phyloP scores from a whole-genome alignment of 2,888 invertebrate genomes.

The Volucella bombylans region DNA sequence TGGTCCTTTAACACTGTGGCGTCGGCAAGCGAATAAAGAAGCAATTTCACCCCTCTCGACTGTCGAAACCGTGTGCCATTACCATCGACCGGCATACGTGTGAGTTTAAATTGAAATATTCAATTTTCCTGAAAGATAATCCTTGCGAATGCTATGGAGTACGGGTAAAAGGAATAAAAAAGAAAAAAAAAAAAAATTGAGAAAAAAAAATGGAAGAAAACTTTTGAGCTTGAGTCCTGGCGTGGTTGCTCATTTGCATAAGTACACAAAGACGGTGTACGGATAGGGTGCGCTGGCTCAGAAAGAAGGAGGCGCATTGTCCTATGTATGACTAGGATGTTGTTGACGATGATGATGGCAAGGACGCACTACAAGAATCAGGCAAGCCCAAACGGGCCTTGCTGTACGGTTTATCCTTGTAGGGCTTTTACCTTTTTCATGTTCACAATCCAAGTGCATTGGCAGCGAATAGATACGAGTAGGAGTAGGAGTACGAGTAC shows the following conservation, averaged over 20 bases:
- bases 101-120: constrained; percentile 74
- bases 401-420: constrained; percentile 52
- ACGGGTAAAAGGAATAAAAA: constrained; percentile 19
- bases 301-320: constrained; percentile 30
- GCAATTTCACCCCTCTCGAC: not conserved
- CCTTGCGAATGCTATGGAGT: constrained; percentile 26
- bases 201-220: constrained; percentile 1
- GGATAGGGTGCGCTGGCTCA: constrained; percentile 8
- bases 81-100: constrained; percentile 61
- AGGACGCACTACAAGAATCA: constrained; percentile 43
- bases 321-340: not conserved
- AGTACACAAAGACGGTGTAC: constrained; percentile 65
- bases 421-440: constrained; percentile 64
- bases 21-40: not conserved
- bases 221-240: constrained; percentile 52
- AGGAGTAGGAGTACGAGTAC: not conserved
- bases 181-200: constrained; percentile 7
- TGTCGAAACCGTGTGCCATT: not conserved
- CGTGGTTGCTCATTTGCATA: constrained; percentile 70
- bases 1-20: not conserved
- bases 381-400: constrained; percentile 17
- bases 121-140: constrained; percentile 73
- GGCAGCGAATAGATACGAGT: not conserved
- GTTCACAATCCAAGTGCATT: constrained; percentile 65
- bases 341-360: constrained; percentile 1